Base-by-base conservation (phyloP, 2,113 vertebrate genomes). In the Lates calcarifer region DNA sequence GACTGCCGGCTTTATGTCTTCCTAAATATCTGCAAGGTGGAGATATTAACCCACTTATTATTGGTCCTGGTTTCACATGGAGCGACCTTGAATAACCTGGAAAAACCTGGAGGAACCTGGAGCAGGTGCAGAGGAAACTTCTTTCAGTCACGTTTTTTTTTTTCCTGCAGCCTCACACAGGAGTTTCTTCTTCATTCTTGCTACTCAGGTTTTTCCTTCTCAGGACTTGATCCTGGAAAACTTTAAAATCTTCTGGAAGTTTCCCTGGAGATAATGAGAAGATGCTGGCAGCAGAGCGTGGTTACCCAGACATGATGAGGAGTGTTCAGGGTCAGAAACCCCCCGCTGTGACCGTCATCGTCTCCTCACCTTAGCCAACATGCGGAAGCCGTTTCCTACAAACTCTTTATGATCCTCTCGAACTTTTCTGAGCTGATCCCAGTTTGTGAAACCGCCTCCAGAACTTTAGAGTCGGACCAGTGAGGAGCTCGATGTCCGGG, bases 341-440 rank as follows among this genome's bases (percentile, higher is more conserved):
- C 13, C 0, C 10, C 11, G 1, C 31, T 12, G 0, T 39, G 29
- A 47, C 4, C 12, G 0, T 5, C 20, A 26, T 37, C 15, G 0
- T 71, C 31, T 57, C 0, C 49, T 63, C 3, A 0, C 73, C 84
- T 55, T 83, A 65, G 83, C 67, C 87, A 77, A 35, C 66, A 91
- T 91, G 92, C 92, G 84, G 71, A 90, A 84, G 29, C 81, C 73
- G 1, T 77, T 77, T 58, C 60, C 60, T 18, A 76, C 49, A 81
- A 74, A 83, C 79, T 65, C 75, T 33, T 43, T 45, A 49, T 79
- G 65, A 78, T 39, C 69, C 41, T 45, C 39, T 12, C 15, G 14
- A 66, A 80, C 58, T 31, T 31, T 26, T 56, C 57, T 77, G 29
- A 79, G 37, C 74, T 41, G 66, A 43, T 74, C n/a, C 5, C 17